A percentile compares a stretch with the other conserved stretches of the same genome.
These are phyloP conservation scores for Ceratina calcarata DNA, from an alignment of 1,140 invertebrate genomes.

Conservation along the genomic window DNA sequence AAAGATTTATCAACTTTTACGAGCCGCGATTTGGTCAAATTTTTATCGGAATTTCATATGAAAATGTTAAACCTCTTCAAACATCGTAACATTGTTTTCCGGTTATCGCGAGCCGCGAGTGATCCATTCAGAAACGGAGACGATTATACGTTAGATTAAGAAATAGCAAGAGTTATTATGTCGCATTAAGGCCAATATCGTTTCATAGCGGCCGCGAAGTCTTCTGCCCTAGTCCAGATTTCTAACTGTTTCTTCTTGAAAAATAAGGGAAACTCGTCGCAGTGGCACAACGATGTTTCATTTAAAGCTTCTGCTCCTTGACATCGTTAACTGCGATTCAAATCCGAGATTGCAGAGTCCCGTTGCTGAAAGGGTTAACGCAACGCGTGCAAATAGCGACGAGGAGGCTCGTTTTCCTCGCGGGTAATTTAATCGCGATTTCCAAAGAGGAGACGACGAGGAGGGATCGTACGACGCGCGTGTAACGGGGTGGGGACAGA, in stretches of 20 bases:
- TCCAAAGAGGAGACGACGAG: neutral
- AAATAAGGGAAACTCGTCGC: too few relatives aligned
- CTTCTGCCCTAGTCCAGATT: constrained; percentile 36
- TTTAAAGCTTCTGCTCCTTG: too few relatives aligned
- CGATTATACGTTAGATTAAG: constrained; percentile 9
- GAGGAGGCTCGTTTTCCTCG: neutral
- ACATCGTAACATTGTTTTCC: neutral
- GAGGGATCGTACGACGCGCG: neutral
- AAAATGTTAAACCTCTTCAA: neutral
- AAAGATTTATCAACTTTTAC: neutral
- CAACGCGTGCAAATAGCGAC: neutral
- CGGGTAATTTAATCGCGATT: constrained; percentile 60
- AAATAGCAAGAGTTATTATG: constrained; percentile 40
- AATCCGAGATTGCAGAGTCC: too few relatives aligned
- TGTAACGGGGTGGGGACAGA: constrained; percentile 22
- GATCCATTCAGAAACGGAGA: neutral
- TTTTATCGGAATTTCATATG: neutral
- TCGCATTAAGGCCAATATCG: constrained; percentile 53
- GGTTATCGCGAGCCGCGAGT: neutral
- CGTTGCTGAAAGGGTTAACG: too few relatives aligned
- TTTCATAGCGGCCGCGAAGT: constrained; percentile 11
- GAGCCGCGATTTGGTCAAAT: neutral
- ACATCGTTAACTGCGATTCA: too few relatives aligned
- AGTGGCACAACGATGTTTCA: too few relatives aligned
- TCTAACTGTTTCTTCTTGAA: too few relatives aligned